These are phyloP conservation scores for Cerastis leucographa DNA, from an alignment of 2,888 invertebrate genomes.

Conservation along the genomic window DNA sequence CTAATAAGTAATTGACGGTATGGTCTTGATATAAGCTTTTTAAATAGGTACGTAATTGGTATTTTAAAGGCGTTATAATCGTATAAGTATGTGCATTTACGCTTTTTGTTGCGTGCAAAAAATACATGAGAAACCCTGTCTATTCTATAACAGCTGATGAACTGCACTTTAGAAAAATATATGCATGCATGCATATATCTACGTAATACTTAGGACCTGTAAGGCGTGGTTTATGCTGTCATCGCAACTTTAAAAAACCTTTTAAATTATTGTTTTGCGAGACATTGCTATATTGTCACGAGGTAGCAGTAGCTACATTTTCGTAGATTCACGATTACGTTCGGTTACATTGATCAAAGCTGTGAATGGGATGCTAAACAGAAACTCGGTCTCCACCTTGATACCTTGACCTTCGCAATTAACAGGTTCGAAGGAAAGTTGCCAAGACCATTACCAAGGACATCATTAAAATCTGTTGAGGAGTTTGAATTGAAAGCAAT, in stretches of 20 bases:
- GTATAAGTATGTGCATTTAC: too few species aligned
- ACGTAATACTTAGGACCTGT: not conserved
- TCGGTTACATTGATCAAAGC: conserved; percentile 1
- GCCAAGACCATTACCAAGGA: not conserved
- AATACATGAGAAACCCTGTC: too few species aligned
- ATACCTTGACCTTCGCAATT: conserved; percentile 20
- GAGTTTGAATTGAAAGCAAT: not conserved
- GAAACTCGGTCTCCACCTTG: conserved; percentile 11
- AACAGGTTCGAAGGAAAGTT: conserved; percentile 15
- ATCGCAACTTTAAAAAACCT: not conserved
- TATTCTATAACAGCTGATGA: too few species aligned
- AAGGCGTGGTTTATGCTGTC: not conserved
- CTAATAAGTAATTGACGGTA: too few species aligned
- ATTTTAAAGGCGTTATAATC: too few species aligned
- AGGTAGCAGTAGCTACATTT: not conserved
- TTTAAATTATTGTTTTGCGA: not conserved
- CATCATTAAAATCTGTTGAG: not conserved
- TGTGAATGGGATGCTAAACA: conserved; percentile 29
- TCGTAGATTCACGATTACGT: not conserved
- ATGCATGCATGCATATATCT: not conserved
- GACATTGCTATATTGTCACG: not conserved
- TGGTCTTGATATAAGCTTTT: too few species aligned
- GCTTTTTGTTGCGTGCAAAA: too few species aligned
- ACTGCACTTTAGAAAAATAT: too few species aligned
- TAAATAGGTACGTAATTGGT: too few species aligned